Percentiles rank a stretch among this genome's conserved stretches.
Evolutionary conservation across 2,888 invertebrate species (phyloP).

Genomic region (Rotaria macrura): DNA sequence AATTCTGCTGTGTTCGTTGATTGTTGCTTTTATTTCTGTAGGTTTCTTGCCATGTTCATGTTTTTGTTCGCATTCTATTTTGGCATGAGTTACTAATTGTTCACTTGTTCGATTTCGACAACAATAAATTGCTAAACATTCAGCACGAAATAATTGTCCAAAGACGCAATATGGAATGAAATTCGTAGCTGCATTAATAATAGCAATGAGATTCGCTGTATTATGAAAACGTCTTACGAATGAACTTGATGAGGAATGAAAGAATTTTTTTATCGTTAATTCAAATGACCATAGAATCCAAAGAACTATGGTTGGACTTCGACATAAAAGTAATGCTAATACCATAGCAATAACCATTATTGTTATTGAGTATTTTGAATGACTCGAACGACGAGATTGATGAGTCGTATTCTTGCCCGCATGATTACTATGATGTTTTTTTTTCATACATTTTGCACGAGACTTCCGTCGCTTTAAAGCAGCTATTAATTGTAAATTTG

Average conservation of each 20-base stretch:
- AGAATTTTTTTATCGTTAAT: background rate
- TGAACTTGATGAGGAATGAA: background rate
- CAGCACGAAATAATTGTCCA: background rate
- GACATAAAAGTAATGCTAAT: slow-evolving; percentile 45
- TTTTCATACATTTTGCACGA: background rate
- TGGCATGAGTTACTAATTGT: background rate
- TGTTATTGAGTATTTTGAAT: slow-evolving; percentile 36
- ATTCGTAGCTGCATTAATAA: slow-evolving; percentile 5
- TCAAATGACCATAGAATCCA: slow-evolving; percentile 19
- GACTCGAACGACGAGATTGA: background rate
- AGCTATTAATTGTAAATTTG: slow-evolving; percentile 1
- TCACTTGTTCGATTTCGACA: background rate
- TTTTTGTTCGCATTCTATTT: background rate
- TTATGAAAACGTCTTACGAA: background rate
- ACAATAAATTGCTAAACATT: slow-evolving; percentile 2
- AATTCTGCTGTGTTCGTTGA: background rate
- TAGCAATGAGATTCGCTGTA: background rate
- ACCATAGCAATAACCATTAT: slow-evolving; percentile 44
- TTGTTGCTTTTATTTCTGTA: background rate
- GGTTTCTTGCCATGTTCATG: background rate
- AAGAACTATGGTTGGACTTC: slow-evolving; percentile 39
- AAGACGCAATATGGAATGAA: slow-evolving; percentile 14
- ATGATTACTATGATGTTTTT: background rate
- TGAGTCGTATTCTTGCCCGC: background rate
- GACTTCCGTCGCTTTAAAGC: background rate